These are phyloP conservation scores for Lanistes nyassanus DNA, from an alignment of 1,140 invertebrate genomes.

Conservation along the genomic window DNA sequence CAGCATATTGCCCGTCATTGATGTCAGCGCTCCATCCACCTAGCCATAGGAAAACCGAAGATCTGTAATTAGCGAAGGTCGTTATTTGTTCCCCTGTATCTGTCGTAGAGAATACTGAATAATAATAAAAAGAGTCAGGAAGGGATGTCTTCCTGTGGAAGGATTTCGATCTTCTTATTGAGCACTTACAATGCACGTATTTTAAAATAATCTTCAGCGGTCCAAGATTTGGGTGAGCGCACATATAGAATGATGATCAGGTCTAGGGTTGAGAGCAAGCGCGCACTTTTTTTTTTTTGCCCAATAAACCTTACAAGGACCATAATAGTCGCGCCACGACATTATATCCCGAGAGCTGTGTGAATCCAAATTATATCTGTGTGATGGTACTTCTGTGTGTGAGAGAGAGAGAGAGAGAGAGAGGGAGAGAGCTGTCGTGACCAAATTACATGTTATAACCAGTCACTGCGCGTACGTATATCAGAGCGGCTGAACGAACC, in stretches of 20 bases:
- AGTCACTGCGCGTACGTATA: not conserved
- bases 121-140: too few relatives aligned
- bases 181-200: too few relatives aligned
- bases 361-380: not conserved
- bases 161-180: too few relatives aligned
- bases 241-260: not conserved
- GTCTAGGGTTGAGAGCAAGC: not conserved
- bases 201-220: too few relatives aligned
- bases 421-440: not conserved
- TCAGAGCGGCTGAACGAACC: not conserved
- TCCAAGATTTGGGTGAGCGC: not conserved
- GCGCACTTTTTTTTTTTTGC: not conserved
- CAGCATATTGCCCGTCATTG: too few relatives aligned
- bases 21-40: not conserved
- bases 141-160: too few relatives aligned
- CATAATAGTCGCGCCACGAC: not conserved
- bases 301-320: not conserved
- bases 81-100: not conserved
- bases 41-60: not conserved
- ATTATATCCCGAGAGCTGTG: not conserved
- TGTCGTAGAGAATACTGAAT: too few relatives aligned
- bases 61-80: not conserved
- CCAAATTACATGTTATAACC: not conserved
- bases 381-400: not conserved
- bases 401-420: not conserved